Evolutionary conservation across 1,140 invertebrate species (phyloP).

Genomic region (Drusus annulatus): DNA sequence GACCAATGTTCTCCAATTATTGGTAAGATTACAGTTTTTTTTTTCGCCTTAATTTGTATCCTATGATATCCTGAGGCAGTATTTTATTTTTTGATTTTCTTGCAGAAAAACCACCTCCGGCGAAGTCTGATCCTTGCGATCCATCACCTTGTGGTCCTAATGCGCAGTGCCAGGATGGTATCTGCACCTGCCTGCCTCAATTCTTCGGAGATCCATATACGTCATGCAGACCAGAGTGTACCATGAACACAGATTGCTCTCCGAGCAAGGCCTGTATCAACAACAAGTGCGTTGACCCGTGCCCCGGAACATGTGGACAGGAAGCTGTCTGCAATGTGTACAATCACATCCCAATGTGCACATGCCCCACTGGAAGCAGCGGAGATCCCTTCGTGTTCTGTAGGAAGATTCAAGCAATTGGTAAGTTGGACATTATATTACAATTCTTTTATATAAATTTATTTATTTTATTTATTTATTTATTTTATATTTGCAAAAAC

Average conservation of each 20-base stretch:
- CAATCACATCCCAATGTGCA: constrained; percentile 82
- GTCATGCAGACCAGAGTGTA: constrained; percentile 77
- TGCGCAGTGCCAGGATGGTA: constrained; percentile 76
- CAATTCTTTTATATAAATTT: no score
- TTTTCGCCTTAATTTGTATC: not conserved
- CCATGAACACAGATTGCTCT: constrained; percentile 77
- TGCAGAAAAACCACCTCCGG: constrained; percentile 67
- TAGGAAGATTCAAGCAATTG: constrained; percentile 49
- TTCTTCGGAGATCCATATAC: constrained; percentile 77
- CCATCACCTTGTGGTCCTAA: constrained; percentile 84
- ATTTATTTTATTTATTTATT: no score
- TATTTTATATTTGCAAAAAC: no score
- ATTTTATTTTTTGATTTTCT: constrained; percentile 40
- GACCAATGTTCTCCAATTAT: constrained; percentile 70
- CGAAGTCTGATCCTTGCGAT: constrained; percentile 75
- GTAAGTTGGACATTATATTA: not conserved
- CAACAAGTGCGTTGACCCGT: constrained; percentile 84
- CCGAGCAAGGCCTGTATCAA: constrained; percentile 79
- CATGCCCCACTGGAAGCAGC: constrained; percentile 76
- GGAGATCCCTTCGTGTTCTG: constrained; percentile 83
- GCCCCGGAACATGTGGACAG: constrained; percentile 79
- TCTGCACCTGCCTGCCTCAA: constrained; percentile 75
- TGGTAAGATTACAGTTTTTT: constrained; percentile 62
- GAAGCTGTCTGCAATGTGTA: constrained; percentile 79
- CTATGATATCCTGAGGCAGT: no score